Evolutionary conservation across 2,888 invertebrate genomes (phyloP), one percentile per base, ranked within the genome.

Genomic region (Acanthococcus lagerstroemiae): DNA sequence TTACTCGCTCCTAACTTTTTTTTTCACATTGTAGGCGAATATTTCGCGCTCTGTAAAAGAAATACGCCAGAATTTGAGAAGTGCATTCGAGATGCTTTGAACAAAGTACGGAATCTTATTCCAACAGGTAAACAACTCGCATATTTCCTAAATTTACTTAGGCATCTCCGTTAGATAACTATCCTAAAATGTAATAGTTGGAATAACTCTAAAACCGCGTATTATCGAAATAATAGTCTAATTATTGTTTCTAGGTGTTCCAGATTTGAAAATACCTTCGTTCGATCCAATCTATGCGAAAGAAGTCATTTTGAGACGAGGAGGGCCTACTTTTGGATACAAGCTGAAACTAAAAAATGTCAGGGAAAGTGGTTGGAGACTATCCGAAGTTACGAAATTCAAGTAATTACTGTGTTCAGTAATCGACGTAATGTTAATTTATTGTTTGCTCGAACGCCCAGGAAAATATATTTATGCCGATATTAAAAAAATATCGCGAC

Each of bases 281-380:
- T 74, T 74, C 55, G 74, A 74, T 68, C 74, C 74, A 1, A 73
- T 73, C 70, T 72, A 71, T 48, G 73, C 72, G 15, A 70, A 71
- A 24, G 74, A 74, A 68, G 71, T 74, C 4, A 58, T 70, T 0
- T 72, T 73, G 61, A 72, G 70, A 44, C 68, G 73, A 66, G 71
- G 73, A 9, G 71, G 72, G 0, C 67, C 70, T 3, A 66, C 68
- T 3, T 63, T 74, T n/a, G 72, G 72, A 48, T 73, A 73, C 69
- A 72, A 70, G 22, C 70, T 74, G 2, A 72, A 68, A n/a, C 61
- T 74, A 58, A 72, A 66, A n/a, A 72, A 74, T 58, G 73, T 74
- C 4, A 68, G 69, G 22, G 74, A 74, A 68, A 69, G 70, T 12
- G 74, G 74, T 4, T 74, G 74, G 74, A 72, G 71, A 24, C 57